Evolutionary conservation across 2,888 invertebrate species (phyloP), one percentile per base, ranked within the genome.

Genomic region (Andrena camellia): DNA sequence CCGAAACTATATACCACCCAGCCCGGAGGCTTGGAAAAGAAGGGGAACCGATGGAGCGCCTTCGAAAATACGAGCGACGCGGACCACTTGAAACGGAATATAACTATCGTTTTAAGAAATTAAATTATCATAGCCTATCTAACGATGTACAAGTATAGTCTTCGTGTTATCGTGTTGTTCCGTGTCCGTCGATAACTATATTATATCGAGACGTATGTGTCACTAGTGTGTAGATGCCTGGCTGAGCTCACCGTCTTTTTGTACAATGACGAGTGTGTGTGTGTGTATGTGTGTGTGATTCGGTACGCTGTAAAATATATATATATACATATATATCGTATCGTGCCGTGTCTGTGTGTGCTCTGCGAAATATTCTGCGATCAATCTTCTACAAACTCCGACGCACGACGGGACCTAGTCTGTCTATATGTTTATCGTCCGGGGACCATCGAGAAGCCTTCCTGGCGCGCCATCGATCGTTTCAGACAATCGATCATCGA

Each of bases 121-220:
- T 92, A 92, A 90, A 91, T 92, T 93, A 93, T 93, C 94, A 93
- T 94, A 93, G 93, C 93, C 93, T 94, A 94, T 90, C 92, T 92
- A 84, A 84, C 79, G 84, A 84, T 84, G 84, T 84, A 92, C 92
- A 91, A 90, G 86, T 89, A 83, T 90, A 80, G 33, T 75, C 26
- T 62, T 57, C 60, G 54, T 31, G 70, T 35, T 68, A 52, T 59
- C 66, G 42, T 76, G 20, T 59, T 54, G 48, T 31, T 17, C n/a
- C 50, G 42, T 66, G 54, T 60, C 71, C 57, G 68, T 50, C 77
- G 59, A 74, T 64, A 74, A 77, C 64, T 82, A 42, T 35, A 60
- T 29, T n/a, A 17, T 48, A 63, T 84, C 83, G 74, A 64, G 54
- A 54, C 69, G 50, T 50, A 5, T 26, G 62, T 50, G 59, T 80